These are phyloP conservation scores for Rhorus exstirpatorius DNA, from an alignment of 2,888 invertebrate genomes.

Conservation along the genomic window DNA sequence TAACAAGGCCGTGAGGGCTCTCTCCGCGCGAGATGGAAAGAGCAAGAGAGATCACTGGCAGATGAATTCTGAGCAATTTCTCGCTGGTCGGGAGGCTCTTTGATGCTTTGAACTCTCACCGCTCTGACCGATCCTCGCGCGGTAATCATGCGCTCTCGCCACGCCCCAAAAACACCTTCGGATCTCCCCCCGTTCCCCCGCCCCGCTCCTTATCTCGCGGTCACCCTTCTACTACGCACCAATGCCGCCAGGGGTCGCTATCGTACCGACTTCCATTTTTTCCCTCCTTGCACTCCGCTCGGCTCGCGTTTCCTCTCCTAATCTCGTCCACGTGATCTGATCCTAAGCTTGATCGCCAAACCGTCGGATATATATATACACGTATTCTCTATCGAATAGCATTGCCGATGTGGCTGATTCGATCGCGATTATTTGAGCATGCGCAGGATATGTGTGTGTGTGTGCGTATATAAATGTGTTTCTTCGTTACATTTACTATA, in stretches of 20 bases:
- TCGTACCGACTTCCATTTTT: constrained; percentile 44
- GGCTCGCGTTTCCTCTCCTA: constrained; percentile 63
- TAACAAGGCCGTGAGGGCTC: constrained; percentile 64
- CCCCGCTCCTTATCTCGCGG: constrained; percentile 14
- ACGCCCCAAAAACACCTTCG: constrained; percentile 86
- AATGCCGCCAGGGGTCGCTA: constrained; percentile 46
- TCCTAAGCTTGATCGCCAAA: constrained; percentile 78
- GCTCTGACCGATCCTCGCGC: constrained; percentile 85
- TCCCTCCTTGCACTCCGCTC: constrained; percentile 67
- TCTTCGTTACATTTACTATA: too few relatives aligned
- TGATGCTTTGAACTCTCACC: constrained; percentile 86
- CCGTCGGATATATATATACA: constrained; percentile 52
- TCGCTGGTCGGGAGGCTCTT: constrained; percentile 83
- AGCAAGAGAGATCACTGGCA: constrained; percentile 70
- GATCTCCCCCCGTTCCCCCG: constrained; percentile 66
- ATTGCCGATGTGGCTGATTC: constrained; percentile 65
- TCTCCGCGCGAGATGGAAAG: constrained; percentile 31
- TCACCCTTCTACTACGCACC: constrained; percentile 24
- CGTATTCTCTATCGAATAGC: constrained; percentile 61
- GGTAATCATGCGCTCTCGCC: constrained; percentile 85
- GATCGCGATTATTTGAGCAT: constrained; percentile 66
- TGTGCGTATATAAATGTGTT: too few relatives aligned
- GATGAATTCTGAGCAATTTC: constrained; percentile 85
- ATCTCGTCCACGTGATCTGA: constrained; percentile 78
- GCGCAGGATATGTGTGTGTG: constrained; percentile 28